Evolutionary conservation across 1,140 invertebrate species (phyloP), one percentile per base, ranked within the genome.

Genomic region (Meloidogyne hapla): DNA sequence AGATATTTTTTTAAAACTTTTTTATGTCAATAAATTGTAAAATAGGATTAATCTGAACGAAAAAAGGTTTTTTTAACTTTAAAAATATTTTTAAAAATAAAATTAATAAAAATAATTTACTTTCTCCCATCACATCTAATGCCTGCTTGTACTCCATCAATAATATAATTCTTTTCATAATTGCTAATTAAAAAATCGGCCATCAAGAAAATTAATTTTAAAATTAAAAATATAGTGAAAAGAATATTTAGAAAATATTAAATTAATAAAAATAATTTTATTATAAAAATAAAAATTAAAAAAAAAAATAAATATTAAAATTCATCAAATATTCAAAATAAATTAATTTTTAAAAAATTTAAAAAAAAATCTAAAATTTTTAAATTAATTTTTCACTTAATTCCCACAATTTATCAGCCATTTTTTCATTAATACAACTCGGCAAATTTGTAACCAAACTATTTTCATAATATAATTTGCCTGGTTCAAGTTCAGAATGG

Each of bases 121-220:
- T 64, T 21, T 64, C 77, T 62, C 15, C 77, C 77, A 68, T 78
- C 77, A 18, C 78, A 80, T 56, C 77, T 79, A 33, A 80, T 45
- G 8, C 77, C 77, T 13, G 80, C 78, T n/a, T 69, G 67, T 26
- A 80, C 25, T 10, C 77, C 77, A 68, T 78, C 77, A 28, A 78
- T 78, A 26, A 78, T 78, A 9, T 75, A 78, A 45, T 79, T 78
- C 28, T 78, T 78, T 67, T 78, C 77, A 28, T 78, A 64, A 62
- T 42, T 72, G 69, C 76, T 80, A 63, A 78, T 61, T 28, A 74
- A 38, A 48, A 69, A 64, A 1, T 75, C 74, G 48, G 18, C 18
- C 48, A 33, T 33, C n/a, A 23, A 15, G 8, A 15, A 40, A 15
- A 40, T n/a, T 21, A 66, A 66, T 33, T 33, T 33, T n/a, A n/a